Conservation (phyloP, 1,140 invertebrate species). For the Polypedilum vanderplanki region DNA sequence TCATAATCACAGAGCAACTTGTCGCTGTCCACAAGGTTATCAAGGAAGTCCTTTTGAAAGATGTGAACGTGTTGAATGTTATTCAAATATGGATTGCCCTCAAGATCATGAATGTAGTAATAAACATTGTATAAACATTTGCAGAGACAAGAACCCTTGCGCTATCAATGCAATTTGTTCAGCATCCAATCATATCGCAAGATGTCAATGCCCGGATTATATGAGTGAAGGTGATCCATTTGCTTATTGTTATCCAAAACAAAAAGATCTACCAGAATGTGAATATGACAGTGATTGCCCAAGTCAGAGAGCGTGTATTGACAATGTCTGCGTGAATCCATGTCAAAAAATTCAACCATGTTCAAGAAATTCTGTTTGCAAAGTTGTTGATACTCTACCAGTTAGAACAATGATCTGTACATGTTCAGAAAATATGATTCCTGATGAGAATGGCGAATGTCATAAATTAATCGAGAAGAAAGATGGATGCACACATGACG, state of each 20-base stretch:
- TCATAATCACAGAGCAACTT: slow-evolving; percentile 64
- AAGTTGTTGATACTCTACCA: slow-evolving; percentile 71
- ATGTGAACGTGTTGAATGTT: slow-evolving; percentile 74
- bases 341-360: slow-evolving; percentile 67
- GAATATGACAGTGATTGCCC: slow-evolving; percentile 70
- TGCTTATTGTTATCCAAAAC: slow-evolving; percentile 60
- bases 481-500: slow-evolving; percentile 66
- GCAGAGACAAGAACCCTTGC: slow-evolving; percentile 58
- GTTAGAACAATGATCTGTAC: slow-evolving; percentile 78
- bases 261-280: slow-evolving; percentile 58
- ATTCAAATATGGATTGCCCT: slow-evolving; percentile 65
- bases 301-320: slow-evolving; percentile 70
- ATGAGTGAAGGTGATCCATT: slow-evolving; percentile 68
- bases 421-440: slow-evolving; percentile 74
- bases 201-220: slow-evolving; percentile 67
- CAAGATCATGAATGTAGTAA: slow-evolving; percentile 60
- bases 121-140: slow-evolving; percentile 68
- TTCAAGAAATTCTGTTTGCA: slow-evolving; percentile 60
- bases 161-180: slow-evolving; percentile 73
- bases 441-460: slow-evolving; percentile 68
- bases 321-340: slow-evolving; percentile 69
- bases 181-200: slow-evolving; percentile 64
- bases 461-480: slow-evolving; percentile 57
- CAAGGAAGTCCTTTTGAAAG: slow-evolving; percentile 68
- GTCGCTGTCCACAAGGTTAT: slow-evolving; percentile 62